Percentiles rank a stretch among this genome's conserved stretches.
phyloP scores from a whole-genome alignment of 2,113 vertebrate species.

The Coracopsis vasa region DNA sequence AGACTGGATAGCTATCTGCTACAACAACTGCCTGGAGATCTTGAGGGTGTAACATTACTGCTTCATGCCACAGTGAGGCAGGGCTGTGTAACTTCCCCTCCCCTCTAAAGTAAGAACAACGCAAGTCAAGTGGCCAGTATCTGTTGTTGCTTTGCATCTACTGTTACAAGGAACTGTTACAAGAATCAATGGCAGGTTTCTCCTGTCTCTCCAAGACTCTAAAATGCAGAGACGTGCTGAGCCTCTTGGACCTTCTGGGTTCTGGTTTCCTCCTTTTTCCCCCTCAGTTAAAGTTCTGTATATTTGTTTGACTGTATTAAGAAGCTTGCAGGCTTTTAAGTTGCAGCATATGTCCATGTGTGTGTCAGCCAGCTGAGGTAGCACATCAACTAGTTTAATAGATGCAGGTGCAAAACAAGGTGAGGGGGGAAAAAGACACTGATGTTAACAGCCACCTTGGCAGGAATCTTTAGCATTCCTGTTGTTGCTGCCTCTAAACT shows the following conservation, averaged over 20 bases:
- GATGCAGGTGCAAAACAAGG: conserved; percentile 60
- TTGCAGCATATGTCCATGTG: conserved; percentile 54
- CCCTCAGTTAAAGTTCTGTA: conserved; percentile 69
- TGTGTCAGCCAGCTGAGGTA: conserved; percentile 66
- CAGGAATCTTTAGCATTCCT: conserved; percentile 66
- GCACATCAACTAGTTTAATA: conserved; percentile 8
- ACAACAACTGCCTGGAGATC: conserved; percentile 99
- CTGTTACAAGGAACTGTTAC: conserved; percentile 72
- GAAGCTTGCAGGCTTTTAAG: conserved; percentile 61
- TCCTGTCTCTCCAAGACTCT: conserved; percentile 55
- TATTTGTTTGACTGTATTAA: conserved; percentile 75
- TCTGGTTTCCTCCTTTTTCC: conserved; percentile 51
- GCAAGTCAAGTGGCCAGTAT: conserved; percentile 75
- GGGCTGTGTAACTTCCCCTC: conserved; percentile 60
- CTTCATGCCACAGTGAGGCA: conserved; percentile 8
- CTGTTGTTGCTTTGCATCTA: conserved; percentile 77
- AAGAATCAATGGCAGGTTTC: conserved; percentile 56
- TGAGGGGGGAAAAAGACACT: conserved; percentile 21
- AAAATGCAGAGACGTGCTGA: conserved; percentile 61
- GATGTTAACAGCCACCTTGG: conserved; percentile 24
- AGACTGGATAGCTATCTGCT: conserved; percentile 99
- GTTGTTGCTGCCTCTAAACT: conserved; percentile 67
- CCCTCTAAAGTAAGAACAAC: conserved; percentile 75
- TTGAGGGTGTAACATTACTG: conserved; percentile 85
- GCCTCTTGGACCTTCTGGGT: conserved; percentile 70